Conservation (phyloP, 92 coral and sea anemone species). For the Porites cylindrica region DNA sequence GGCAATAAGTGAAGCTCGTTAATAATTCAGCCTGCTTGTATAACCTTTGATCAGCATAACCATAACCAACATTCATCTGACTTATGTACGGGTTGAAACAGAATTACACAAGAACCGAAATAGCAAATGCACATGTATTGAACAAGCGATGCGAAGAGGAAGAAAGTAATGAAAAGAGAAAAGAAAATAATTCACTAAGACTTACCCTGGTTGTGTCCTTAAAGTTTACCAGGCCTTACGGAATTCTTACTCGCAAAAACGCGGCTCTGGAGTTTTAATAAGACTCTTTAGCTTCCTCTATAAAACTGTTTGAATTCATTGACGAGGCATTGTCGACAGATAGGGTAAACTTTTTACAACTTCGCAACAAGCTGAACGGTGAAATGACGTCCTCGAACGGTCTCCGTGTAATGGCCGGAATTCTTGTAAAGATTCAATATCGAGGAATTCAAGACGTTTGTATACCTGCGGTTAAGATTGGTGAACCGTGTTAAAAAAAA, state of each 20-base stretch:
- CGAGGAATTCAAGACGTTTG: constrained; percentile 19
- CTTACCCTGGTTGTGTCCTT: constrained; percentile 12
- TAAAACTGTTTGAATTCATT: neutral
- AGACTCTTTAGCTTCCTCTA: neutral
- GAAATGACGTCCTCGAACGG: neutral
- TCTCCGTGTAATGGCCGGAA: neutral
- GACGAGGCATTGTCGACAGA: neutral
- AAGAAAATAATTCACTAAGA: neutral
- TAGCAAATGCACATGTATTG: neutral
- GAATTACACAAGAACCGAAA: neutral
- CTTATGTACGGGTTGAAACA: too few species aligned
- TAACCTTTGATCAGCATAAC: neutral
- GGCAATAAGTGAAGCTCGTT: constrained; percentile 5
- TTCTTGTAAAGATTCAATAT: constrained; percentile 18
- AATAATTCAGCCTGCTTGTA: constrained; percentile 27
- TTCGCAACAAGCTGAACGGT: neutral
- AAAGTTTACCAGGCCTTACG: neutral
- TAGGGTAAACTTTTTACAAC: constrained; percentile 19
- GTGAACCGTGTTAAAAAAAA: constrained; percentile 23
- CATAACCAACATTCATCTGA: neutral
- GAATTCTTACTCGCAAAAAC: neutral
- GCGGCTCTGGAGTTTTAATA: neutral
- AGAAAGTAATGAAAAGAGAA: neutral
- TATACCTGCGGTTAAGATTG: constrained; percentile 16
- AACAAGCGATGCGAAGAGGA: neutral